Evolutionary conservation across 2,888 invertebrate species (phyloP), one percentile per base, ranked within the genome.

Genomic region (Parthenolecanium corni): DNA sequence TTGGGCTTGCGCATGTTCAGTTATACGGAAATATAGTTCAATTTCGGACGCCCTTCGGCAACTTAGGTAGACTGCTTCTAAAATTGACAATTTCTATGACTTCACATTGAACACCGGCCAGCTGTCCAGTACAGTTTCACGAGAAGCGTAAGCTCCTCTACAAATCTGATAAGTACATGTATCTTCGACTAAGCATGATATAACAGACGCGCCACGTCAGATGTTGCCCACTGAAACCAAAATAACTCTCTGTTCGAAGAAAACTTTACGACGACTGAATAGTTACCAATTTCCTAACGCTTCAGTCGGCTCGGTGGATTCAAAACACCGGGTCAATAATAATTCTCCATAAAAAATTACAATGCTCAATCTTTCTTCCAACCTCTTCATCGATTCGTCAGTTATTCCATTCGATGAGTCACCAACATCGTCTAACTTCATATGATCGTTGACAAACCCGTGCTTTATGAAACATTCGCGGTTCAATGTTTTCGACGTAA

Each of bases 331-430:
- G 52, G 65, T 63, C 14, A 64, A 36, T 9, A 65, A 38, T 49
- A 66, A 18, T 57, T 66, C 66, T 20, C 66, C 66, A 56, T 61
- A 66, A 12, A 64, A 52, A 16, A 66, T 20, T 16, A 65, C 52
- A 5, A 56, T 51, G 9, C 36, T 18, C 14, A 65, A 46, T 42
- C 65, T 63, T 57, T 65, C 51, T 56, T 47, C 52, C 3, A 58
- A 46, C 3, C 21, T 20, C 20, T 58, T 58, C 14, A 49, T 25
- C n/a, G 49, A 49, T 12, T 58, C 58, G 14, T 58, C 58, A 16
- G 9, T 36, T 21, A 49, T n/a, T 12, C 36, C 58, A 11, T 5
- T 2, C 1, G 18, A 47, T 38, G 21, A 49, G 3, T 49, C 3
- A 12, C 49, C 12, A 11, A 14, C 14, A 11, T 49, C 14, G 23